Base-by-base conservation (phyloP, 2,888 invertebrate genomes). In the Heliconius ismenius region DNA sequence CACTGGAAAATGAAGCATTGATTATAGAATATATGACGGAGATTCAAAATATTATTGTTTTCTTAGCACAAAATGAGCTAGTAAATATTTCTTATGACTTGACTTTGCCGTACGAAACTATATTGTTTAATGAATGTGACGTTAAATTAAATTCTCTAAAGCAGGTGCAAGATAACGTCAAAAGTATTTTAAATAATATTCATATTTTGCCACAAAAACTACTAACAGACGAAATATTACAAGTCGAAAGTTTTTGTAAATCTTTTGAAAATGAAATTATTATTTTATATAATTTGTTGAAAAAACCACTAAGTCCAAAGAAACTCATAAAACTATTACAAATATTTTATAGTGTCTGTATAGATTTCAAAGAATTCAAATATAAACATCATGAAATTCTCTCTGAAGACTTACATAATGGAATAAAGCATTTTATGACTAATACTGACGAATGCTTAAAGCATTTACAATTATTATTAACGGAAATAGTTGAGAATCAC, bases 311-410 rank as follows among this genome's bases (percentile, higher is more conserved):
- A 9, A 90, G 84, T 75, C 89, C 89, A 78, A 93, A 92, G 77
- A 89, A 88, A 84, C 79, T 92, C 21, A 91, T 93, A 75, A 85
- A 92, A 78, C 83, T 93, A 49, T 80, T 92, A 32, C 91, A 92
- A 83, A 90, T 92, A 81, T 92, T 90, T 81, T 85, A 78, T 73
- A 84, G 83, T 18, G 79, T 93, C 7, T 85, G 88, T 81, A 83
- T 77, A 70, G 84, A 84, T 4, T 86, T 92, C 13, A 84, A 83
- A 72, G 83, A 86, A 36, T 92, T 92, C 78, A 89, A 89, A 83
- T 74, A 76, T 6, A 70, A 43, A 7, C 81, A 88, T 36, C 81
- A 90, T 0, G 83, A 81, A 6, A 7, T 4, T 78, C 76, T 90
- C 13, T 82, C 89, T 4, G 82, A 87, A 62, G 87, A 90, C 72